Conservation (phyloP, 2,797 vertebrate species). For the Scyliorhinus canicula region DNA sequence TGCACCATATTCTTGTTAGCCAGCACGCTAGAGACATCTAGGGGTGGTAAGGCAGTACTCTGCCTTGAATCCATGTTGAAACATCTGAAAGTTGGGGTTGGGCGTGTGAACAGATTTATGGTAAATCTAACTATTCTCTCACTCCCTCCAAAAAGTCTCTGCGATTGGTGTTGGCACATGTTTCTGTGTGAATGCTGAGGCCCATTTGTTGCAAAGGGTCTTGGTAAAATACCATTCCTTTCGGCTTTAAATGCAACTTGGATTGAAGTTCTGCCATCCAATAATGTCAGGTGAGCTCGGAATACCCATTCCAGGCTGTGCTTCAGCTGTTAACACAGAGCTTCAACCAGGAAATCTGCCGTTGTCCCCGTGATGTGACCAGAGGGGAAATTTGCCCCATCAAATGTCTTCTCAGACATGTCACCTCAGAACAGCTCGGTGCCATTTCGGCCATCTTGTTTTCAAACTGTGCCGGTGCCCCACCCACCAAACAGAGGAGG, state of each 20-base stretch:
- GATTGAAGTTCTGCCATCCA: neutral
- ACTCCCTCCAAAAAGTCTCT: neutral
- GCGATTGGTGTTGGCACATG: neutral
- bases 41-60: neutral
- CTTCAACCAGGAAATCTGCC: neutral
- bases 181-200: neutral
- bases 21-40: neutral
- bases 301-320: neutral
- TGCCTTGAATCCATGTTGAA: neutral
- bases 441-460: neutral
- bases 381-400: neutral
- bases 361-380: neutral
- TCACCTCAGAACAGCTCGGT: neutral
- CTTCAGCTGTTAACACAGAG: neutral
- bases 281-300: neutral
- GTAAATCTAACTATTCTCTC: neutral
- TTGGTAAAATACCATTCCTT: neutral
- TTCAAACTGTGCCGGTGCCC: neutral
- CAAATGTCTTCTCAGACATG: neutral
- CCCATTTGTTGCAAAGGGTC: neutral
- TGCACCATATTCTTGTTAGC: neutral
- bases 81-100: neutral
- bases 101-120: neutral
- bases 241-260: neutral
- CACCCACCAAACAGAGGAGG: neutral